Evolutionary conservation across 1,140 invertebrate species (phyloP).

Genomic region (Saccostrea glomerata): DNA sequence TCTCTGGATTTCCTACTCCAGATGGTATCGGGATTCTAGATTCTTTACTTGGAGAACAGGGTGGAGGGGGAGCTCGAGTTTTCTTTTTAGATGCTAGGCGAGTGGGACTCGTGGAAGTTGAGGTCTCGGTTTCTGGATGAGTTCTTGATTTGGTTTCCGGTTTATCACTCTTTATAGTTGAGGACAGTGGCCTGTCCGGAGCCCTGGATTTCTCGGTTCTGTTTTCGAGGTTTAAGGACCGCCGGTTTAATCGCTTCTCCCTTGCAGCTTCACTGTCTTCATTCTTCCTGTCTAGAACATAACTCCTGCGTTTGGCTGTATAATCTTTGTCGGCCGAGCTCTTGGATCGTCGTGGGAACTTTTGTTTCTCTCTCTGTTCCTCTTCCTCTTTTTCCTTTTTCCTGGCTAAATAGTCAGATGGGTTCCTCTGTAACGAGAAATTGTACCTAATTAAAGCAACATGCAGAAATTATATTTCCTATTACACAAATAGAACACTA

Average conservation of each 20-base stretch:
- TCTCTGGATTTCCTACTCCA: constrained; percentile 21
- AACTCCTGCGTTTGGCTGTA: constrained; percentile 55
- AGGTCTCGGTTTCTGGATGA: neutral
- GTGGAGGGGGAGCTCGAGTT: constrained; percentile 50
- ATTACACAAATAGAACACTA: constrained; percentile 4
- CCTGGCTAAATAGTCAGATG: constrained; percentile 69
- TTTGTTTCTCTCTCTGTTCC: constrained; percentile 61
- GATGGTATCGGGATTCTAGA: constrained; percentile 48
- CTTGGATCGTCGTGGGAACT: constrained; percentile 60
- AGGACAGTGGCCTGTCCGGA: neutral
- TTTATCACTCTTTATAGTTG: constrained; percentile 23
- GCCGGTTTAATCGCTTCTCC: constrained; percentile 65
- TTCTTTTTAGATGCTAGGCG: constrained; percentile 45
- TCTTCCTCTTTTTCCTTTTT: constrained; percentile 68
- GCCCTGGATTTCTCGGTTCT: constrained; percentile 22
- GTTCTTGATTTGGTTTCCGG: constrained; percentile 23
- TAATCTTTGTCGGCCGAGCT: constrained; percentile 54
- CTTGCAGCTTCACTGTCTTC: constrained; percentile 58
- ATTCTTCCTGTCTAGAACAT: constrained; percentile 43
- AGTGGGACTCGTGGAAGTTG: constrained; percentile 36
- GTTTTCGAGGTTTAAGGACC: constrained; percentile 63
- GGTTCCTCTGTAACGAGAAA: constrained; percentile 68
- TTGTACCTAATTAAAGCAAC: neutral
- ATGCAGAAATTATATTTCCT: neutral
- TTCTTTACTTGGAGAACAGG: constrained; percentile 45